These are phyloP conservation scores for Strongylocentrotus purpuratus DNA, from an alignment of 35 echinoderm and acorn worm genomes.

Conservation along the genomic window DNA sequence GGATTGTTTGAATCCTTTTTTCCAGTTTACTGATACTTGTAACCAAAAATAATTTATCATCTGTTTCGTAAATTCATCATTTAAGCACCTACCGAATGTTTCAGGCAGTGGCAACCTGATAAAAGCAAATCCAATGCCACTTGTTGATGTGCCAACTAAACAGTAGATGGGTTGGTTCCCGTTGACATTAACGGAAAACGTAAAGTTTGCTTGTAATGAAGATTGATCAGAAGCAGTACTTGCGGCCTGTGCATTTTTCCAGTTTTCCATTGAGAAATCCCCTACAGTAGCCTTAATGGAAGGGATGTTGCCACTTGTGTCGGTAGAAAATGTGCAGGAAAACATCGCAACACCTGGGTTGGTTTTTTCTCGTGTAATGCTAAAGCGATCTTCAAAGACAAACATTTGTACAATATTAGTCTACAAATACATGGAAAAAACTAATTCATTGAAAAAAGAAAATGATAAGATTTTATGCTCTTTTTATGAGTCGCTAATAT, in stretches of 20 bases:
- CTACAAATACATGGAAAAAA: too few relatives aligned
- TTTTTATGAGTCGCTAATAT: too few relatives aligned
- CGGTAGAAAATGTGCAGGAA: background rate
- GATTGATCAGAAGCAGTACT: background rate
- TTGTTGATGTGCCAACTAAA: background rate
- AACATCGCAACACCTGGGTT: background rate
- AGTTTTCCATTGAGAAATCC: background rate
- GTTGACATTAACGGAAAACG: background rate
- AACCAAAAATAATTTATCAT: too few relatives aligned
- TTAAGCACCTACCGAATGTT: background rate
- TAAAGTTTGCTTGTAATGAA: background rate
- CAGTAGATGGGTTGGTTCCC: background rate
- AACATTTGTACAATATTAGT: background rate
- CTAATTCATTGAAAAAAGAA: too few relatives aligned
- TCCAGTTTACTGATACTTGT: too few relatives aligned
- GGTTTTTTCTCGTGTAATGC: background rate
- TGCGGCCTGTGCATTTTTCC: background rate
- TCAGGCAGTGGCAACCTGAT: background rate
- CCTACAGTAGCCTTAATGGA: background rate
- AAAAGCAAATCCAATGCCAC: background rate
- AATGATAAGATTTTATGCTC: too few relatives aligned
- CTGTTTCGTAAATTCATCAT: too few relatives aligned
- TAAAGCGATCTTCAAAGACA: background rate
- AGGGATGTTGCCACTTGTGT: background rate
- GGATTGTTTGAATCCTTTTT: too few relatives aligned